A percentile compares a stretch with the other conserved stretches of the same genome.
Evolutionary conservation across 2,797 vertebrate species (phyloP).

Genomic region (Somateria mollissima): DNA sequence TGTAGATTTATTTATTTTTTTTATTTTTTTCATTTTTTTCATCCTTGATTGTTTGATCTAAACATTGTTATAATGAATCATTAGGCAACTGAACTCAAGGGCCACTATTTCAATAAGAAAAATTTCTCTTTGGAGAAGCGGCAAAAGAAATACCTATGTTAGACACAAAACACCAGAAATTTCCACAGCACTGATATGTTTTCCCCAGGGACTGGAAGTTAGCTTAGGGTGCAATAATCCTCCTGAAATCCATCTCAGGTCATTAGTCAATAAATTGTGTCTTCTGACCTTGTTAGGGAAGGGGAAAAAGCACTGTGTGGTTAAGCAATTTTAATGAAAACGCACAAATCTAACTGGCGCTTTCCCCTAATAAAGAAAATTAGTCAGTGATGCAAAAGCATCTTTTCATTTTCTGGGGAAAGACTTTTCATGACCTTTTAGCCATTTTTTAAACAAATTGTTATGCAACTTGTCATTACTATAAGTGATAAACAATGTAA

Average conservation of each 20-base stretch:
- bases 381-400: not conserved
- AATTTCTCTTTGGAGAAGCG: not conserved
- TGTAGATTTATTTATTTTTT: not conserved
- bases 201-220: not conserved
- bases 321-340: slow-evolving; percentile 3
- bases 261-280: not conserved
- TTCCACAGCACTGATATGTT: not conserved
- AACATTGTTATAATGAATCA: not conserved
- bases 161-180: not conserved
- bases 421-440: not conserved
- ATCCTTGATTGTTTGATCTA: not conserved
- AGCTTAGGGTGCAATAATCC: not conserved
- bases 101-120: not conserved
- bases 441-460: not conserved
- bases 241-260: not conserved
- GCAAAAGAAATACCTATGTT: not conserved
- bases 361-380: not conserved
- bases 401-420: not conserved
- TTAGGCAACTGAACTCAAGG: not conserved
- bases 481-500: not conserved
- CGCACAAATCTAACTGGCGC: not conserved
- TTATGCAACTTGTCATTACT: not conserved
- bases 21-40: not conserved
- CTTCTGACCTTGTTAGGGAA: not conserved
- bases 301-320: not conserved